phyloP scores from a whole-genome alignment of 2,888 invertebrate species.

The Drosophila diplacantha region DNA sequence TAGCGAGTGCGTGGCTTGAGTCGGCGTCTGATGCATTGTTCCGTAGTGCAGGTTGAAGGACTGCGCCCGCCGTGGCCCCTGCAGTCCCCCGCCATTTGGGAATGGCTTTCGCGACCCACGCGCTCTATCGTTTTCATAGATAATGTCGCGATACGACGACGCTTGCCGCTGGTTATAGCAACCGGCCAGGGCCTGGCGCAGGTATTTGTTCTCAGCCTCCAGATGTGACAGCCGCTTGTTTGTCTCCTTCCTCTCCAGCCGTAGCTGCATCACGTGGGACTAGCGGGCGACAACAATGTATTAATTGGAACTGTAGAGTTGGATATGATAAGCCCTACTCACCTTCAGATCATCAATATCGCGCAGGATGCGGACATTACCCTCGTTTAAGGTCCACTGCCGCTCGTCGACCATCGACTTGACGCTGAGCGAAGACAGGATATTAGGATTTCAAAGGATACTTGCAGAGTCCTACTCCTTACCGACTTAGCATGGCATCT shows the following conservation, averaged over 20 bases:
- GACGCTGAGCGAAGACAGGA: conserved; percentile 59
- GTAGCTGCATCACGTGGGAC: conserved; percentile 83
- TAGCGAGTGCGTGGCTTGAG: conserved; percentile 57
- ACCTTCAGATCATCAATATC: conserved; percentile 78
- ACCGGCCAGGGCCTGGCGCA: conserved; percentile 75
- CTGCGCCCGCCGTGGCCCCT: conserved; percentile 66
- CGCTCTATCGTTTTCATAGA: conserved; percentile 74
- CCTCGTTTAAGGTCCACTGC: conserved; percentile 77
- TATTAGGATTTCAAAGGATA: background rate
- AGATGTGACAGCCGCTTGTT: conserved; percentile 83
- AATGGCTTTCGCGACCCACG: conserved; percentile 68
- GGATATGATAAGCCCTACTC: conserved; percentile 7
- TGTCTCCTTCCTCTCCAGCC: conserved; percentile 82
- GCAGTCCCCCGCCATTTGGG: conserved; percentile 47
- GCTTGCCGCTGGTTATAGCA: conserved; percentile 69
- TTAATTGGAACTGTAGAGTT: background rate
- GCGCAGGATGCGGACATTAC: conserved; percentile 75
- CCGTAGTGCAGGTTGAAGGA: conserved; percentile 76
- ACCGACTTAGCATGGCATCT: conserved; percentile 82
- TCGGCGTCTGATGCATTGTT: conserved; percentile 73
- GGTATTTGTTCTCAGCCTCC: conserved; percentile 82
- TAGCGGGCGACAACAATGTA: conserved; percentile 66
- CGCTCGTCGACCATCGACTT: conserved; percentile 78
- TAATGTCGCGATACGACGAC: conserved; percentile 63
- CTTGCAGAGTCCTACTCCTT: conserved; percentile 3